Conservation (phyloP, 1,140 invertebrate genomes). For the Forficula auricularia region DNA sequence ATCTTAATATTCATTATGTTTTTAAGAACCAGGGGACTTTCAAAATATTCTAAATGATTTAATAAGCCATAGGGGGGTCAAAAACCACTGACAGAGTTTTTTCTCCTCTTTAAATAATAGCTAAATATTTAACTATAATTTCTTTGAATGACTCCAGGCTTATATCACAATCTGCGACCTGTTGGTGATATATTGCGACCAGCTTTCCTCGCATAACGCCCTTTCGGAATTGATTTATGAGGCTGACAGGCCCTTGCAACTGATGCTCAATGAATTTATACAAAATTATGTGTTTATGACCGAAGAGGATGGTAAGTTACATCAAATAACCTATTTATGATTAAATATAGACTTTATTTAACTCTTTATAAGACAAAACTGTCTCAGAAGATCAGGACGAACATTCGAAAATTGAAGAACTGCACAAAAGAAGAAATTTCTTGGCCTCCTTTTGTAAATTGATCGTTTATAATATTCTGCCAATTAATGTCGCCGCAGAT, state of each 20-base stretch:
- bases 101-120: too few relatives aligned
- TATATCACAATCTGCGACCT: constrained; percentile 90
- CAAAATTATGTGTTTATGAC: constrained; percentile 85
- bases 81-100: too few relatives aligned
- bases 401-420: constrained; percentile 81
- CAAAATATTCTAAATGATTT: too few relatives aligned
- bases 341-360: background rate
- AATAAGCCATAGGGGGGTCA: too few relatives aligned
- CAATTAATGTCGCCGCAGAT: constrained; percentile 76
- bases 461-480: constrained; percentile 92
- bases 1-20: too few relatives aligned
- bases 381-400: constrained; percentile 65
- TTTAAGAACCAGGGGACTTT: too few relatives aligned
- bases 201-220: constrained; percentile 41
- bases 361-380: background rate
- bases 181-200: constrained; percentile 84
- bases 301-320: constrained; percentile 51
- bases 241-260: constrained; percentile 59
- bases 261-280: constrained; percentile 77
- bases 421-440: constrained; percentile 90
- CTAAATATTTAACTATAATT: too few relatives aligned
- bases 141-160: too few relatives aligned
- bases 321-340: constrained; percentile 14
- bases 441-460: constrained; percentile 93
- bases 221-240: constrained; percentile 61